A percentile compares a stretch with the other conserved stretches of the same genome.
Conservation (phyloP, 2,797 vertebrate species). For the Cyclopterus lumpus region DNA sequence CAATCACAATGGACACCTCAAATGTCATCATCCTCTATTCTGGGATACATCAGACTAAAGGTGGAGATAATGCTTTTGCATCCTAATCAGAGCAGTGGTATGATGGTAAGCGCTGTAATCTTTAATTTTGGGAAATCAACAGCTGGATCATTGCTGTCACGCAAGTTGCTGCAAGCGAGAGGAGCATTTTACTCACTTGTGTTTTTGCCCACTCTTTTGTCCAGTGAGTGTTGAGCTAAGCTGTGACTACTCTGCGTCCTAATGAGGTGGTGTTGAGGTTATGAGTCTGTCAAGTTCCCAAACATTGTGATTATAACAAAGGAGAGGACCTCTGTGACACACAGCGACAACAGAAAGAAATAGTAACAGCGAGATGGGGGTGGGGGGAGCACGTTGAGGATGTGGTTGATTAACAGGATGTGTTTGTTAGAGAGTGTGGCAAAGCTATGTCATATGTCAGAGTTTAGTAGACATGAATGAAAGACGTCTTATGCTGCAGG, state of each 20-base stretch:
- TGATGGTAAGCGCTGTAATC: background rate
- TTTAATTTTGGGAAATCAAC: constrained; percentile 40
- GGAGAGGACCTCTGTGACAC: constrained; percentile 39
- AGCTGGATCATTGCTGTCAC: constrained; percentile 8
- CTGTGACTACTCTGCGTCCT: constrained; percentile 44
- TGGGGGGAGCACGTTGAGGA: constrained; percentile 51
- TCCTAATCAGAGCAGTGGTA: constrained; percentile 1
- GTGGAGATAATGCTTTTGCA: constrained; percentile 2
- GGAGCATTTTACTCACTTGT: constrained; percentile 8
- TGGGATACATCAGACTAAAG: constrained; percentile 8
- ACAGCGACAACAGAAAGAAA: constrained; percentile 30
- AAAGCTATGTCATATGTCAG: constrained; percentile 17
- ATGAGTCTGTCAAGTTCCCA: constrained; percentile 56
- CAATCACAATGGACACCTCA: background rate
- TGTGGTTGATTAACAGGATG: constrained; percentile 80
- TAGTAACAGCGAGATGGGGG: constrained; percentile 14
- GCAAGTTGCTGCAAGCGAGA: background rate
- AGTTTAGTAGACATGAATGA: constrained; percentile 44
- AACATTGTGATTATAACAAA: constrained; percentile 50
- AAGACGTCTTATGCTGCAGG: background rate
- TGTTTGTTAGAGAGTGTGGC: constrained; percentile 18
- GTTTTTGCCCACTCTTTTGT: constrained; percentile 11
- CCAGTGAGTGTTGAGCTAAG: constrained; percentile 18
- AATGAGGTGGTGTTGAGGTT: constrained; percentile 69
- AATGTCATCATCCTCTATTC: constrained; percentile 7